Conservation (phyloP, 2,797 vertebrate species). For the Miichthys miiuy region DNA sequence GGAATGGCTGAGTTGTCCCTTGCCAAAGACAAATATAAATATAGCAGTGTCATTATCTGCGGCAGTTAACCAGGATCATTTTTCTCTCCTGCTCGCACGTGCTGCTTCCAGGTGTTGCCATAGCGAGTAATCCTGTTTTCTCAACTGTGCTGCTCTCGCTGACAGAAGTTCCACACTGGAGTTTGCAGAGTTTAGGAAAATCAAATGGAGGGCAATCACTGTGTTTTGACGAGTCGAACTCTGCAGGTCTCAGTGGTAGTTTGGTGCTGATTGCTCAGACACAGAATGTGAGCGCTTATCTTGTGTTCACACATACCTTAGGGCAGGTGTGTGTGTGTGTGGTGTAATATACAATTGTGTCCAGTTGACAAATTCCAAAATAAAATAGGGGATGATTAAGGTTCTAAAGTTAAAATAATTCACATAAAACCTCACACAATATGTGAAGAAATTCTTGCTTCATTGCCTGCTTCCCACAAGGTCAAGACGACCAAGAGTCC, state of each 20-base stretch:
- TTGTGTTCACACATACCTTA: slow-evolving; percentile 29
- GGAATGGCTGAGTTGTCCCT: slow-evolving; percentile 61
- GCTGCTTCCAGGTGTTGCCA: slow-evolving; percentile 78
- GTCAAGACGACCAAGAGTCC: slow-evolving; percentile 2
- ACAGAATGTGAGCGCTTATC: slow-evolving; percentile 33
- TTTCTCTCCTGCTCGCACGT: slow-evolving; percentile 66
- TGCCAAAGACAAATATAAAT: slow-evolving; percentile 80
- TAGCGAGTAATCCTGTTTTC: slow-evolving; percentile 81
- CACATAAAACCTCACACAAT: not conserved
- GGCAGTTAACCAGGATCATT: slow-evolving; percentile 67
- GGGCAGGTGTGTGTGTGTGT: slow-evolving; percentile 30
- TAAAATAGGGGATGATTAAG: slow-evolving; percentile 2
- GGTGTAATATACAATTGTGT: slow-evolving; percentile 10
- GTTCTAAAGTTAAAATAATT: not conserved
- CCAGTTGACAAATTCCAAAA: slow-evolving; percentile 8
- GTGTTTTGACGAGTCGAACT: slow-evolving; percentile 63
- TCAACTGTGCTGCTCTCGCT: slow-evolving; percentile 59
- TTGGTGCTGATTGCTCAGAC: slow-evolving; percentile 47
- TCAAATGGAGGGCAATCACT: slow-evolving; percentile 68
- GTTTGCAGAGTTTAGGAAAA: slow-evolving; percentile 74
- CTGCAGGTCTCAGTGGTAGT: slow-evolving; percentile 32
- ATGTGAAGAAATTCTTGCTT: slow-evolving; percentile 1
- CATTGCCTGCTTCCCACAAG: slow-evolving; percentile 2
- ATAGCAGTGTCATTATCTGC: slow-evolving; percentile 73
- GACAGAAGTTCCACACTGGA: slow-evolving; percentile 68